These are phyloP conservation scores for Heliconius aoede DNA, from an alignment of 2,888 invertebrate genomes.

Conservation along the genomic window DNA sequence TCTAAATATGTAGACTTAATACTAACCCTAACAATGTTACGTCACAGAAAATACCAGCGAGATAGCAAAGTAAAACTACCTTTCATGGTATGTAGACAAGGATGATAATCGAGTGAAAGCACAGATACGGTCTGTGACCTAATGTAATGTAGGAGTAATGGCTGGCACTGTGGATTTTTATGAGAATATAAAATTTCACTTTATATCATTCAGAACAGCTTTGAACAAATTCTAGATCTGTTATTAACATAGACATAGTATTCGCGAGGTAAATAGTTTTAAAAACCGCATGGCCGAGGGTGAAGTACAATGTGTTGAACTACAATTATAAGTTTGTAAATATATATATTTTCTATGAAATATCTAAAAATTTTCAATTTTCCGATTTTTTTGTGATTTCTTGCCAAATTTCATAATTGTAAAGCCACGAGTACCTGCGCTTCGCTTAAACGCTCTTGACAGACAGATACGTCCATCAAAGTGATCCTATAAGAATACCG, in stretches of 20 bases:
- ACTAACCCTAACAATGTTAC: slow-evolving; percentile 19
- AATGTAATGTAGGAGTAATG: slow-evolving; percentile 34
- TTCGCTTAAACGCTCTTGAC: too few relatives aligned
- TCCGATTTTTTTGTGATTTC: too few relatives aligned
- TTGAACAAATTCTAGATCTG: slow-evolving; percentile 10
- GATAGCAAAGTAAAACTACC: background rate
- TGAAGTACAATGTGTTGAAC: too few relatives aligned
- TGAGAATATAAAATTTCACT: slow-evolving; percentile 74
- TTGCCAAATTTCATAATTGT: too few relatives aligned
- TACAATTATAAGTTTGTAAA: too few relatives aligned
- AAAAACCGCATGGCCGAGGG: too few relatives aligned
- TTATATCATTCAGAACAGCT: slow-evolving; percentile 53
- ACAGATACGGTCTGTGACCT: slow-evolving; percentile 26
- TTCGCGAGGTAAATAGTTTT: too few relatives aligned
- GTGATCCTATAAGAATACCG: too few relatives aligned
- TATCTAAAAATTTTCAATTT: too few relatives aligned
- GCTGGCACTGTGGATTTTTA: slow-evolving; percentile 67
- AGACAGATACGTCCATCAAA: too few relatives aligned
- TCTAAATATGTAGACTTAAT: slow-evolving; percentile 18
- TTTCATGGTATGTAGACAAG: background rate
- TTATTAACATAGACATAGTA: background rate
- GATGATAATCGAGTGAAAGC: slow-evolving; percentile 18
- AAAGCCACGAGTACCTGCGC: too few relatives aligned
- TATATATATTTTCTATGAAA: too few relatives aligned
- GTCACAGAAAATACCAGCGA: background rate